phyloP scores from a whole-genome alignment of 2,888 invertebrate genomes.

The Coecobrya sp. region DNA sequence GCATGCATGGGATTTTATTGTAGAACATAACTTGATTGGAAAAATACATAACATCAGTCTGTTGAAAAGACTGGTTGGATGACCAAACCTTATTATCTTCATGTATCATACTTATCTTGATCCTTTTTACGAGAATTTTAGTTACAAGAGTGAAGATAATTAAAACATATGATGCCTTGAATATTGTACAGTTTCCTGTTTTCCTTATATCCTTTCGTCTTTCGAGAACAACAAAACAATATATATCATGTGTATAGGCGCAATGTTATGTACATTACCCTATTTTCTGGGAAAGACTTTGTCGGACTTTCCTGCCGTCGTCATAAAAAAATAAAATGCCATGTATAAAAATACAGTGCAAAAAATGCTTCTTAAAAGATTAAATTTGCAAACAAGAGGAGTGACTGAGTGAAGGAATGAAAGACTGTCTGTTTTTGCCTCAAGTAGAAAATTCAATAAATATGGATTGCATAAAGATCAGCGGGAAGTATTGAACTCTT shows the following conservation, averaged over 20 bases:
- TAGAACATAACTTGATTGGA: background rate
- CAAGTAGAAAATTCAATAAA: slow-evolving; percentile 56
- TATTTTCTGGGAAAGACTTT: background rate
- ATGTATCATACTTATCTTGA: background rate
- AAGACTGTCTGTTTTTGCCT: slow-evolving; percentile 38
- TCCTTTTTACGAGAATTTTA: background rate
- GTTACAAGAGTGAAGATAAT: background rate
- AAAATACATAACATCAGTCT: background rate
- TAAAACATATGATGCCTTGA: too few relatives aligned
- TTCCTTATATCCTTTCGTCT: background rate
- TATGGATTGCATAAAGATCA: slow-evolving; percentile 63
- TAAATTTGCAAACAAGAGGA: slow-evolving; percentile 54
- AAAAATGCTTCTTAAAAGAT: slow-evolving; percentile 33
- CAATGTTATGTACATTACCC: background rate
- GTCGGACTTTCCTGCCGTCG: background rate
- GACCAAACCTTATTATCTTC: background rate
- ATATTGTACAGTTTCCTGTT: background rate
- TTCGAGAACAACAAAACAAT: too few relatives aligned
- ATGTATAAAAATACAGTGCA: background rate
- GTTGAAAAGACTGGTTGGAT: background rate
- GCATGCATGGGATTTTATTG: background rate
- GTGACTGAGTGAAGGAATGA: slow-evolving; percentile 33
- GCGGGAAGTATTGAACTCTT: slow-evolving; percentile 52
- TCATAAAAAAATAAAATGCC: background rate
- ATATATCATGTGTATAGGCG: background rate